Evolutionary conservation across 2,888 invertebrate genomes (phyloP).

Genomic region (Drosophila conformis): DNA sequence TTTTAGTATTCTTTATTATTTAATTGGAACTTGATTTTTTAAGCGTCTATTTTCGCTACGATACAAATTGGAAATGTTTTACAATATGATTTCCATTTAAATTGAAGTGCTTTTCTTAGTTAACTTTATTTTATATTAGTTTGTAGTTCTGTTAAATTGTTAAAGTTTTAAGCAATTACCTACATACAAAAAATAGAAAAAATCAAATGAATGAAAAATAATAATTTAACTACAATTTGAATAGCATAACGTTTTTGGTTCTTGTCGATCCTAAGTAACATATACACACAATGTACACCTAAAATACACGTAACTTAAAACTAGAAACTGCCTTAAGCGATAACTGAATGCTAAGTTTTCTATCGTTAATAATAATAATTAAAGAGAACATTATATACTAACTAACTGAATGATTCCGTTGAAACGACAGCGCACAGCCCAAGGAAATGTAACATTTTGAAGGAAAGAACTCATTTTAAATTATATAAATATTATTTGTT

Average conservation of each 20-base stretch:
- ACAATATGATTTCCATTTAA: slow-evolving; percentile 36
- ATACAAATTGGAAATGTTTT: slow-evolving; percentile 54
- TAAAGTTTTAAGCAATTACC: slow-evolving; percentile 39
- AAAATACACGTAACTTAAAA: slow-evolving; percentile 30
- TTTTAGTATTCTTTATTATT: slow-evolving; percentile 26
- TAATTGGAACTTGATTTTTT: slow-evolving; percentile 42
- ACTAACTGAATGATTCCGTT: slow-evolving; percentile 53
- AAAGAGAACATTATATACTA: slow-evolving; percentile 22
- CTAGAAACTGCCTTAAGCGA: slow-evolving; percentile 34
- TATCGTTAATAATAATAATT: not conserved
- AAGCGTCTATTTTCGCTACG: slow-evolving; percentile 51
- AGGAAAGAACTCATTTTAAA: slow-evolving; percentile 12
- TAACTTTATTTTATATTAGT: slow-evolving; percentile 37
- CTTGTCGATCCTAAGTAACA: slow-evolving; percentile 39
- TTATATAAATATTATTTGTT: slow-evolving; percentile 3
- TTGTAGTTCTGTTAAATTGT: slow-evolving; percentile 19
- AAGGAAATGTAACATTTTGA: slow-evolving; percentile 60
- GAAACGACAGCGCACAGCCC: slow-evolving; percentile 71
- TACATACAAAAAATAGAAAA: slow-evolving; percentile 5
- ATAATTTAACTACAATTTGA: slow-evolving; percentile 68
- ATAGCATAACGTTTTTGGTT: slow-evolving; percentile 78
- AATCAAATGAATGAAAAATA: slow-evolving; percentile 25
- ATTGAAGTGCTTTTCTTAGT: slow-evolving; percentile 34
- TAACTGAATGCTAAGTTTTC: slow-evolving; percentile 19
- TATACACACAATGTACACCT: slow-evolving; percentile 32